Conservation (phyloP, 2,113 vertebrate genomes). For the Rutilus rutilus region DNA sequence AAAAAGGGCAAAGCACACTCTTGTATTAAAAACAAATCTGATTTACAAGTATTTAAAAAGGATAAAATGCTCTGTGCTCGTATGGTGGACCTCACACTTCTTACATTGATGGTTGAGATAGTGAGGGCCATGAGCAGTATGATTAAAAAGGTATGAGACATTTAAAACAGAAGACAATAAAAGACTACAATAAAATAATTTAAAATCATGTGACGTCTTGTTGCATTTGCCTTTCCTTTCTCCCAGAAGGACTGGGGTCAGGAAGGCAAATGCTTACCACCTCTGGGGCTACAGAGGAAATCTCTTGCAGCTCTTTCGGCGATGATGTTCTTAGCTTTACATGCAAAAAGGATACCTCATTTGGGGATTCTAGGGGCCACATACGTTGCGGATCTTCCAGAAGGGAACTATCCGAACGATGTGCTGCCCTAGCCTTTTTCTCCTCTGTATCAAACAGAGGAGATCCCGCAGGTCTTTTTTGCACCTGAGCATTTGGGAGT, state of each 20-base stretch:
- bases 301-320: not conserved
- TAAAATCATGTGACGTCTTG: not conserved
- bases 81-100: not conserved
- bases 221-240: not conserved
- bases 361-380: too few relatives aligned
- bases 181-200: not conserved
- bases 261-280: not conserved
- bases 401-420: too few relatives aligned
- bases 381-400: too few relatives aligned
- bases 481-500: not conserved
- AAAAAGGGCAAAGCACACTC: not conserved
- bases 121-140: not conserved
- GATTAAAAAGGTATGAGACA: not conserved
- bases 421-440: not conserved
- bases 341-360: too few relatives aligned
- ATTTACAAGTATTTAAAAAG: not conserved
- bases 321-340: not conserved
- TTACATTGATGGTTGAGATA: not conserved
- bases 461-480: not conserved
- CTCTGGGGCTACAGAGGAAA: not conserved
- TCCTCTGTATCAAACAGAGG: not conserved
- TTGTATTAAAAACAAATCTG: constrained; percentile 5
- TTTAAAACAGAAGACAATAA: not conserved
- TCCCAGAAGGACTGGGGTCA: not conserved
- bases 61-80: constrained; percentile 42